These are phyloP conservation scores for Tragelaphus imberbis DNA, from an alignment of 2,113 vertebrate genomes.

Conservation along the genomic window DNA sequence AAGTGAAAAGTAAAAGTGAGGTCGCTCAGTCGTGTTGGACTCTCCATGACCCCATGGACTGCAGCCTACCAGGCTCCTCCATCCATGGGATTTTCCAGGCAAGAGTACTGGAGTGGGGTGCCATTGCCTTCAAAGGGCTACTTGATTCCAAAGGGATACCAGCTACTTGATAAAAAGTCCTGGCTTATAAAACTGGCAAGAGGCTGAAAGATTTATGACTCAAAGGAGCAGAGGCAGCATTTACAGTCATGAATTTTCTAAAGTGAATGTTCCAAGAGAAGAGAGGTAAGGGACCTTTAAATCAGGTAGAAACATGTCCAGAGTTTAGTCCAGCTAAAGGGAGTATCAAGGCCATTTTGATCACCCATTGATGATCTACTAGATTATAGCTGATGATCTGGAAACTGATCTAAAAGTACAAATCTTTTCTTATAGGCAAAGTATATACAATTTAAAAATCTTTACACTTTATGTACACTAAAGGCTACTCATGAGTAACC, in stretches of 20 bases:
- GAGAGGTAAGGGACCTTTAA: neutral
- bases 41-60: accelerated
- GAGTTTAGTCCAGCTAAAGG: neutral
- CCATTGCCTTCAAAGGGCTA: neutral
- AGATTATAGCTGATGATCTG: neutral
- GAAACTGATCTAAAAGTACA: neutral
- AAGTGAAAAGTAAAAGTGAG: no score
- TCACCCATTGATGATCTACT: neutral
- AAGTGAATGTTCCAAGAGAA: neutral
- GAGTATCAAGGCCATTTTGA: neutral
- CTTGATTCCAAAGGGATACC: neutral
- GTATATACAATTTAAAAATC: neutral
- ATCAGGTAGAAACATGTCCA: neutral
- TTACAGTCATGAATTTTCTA: neutral
- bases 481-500: neutral
- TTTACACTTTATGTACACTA: neutral
- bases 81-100: no score
- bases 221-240: neutral
- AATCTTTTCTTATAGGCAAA: neutral
- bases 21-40: no score
- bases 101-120: no score
- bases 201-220: neutral
- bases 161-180: neutral
- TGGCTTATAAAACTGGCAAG: neutral
- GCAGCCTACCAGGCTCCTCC: no score